Conservation (phyloP, 1,140 invertebrate species). For the Philopotamus ludificatus region DNA sequence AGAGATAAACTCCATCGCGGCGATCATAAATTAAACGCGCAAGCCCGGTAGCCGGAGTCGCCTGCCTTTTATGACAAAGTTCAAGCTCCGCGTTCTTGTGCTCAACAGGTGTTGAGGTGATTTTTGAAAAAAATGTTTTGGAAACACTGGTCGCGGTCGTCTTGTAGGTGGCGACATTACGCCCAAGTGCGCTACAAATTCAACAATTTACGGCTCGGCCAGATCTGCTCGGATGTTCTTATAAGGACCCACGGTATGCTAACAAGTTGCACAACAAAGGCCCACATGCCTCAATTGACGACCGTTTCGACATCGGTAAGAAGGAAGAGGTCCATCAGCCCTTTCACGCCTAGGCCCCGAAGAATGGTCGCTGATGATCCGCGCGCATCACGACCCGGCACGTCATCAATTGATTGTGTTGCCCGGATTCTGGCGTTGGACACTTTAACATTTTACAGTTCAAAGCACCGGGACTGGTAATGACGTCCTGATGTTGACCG, state of each 20-base stretch:
- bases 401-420: not conserved
- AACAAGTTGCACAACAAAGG: constrained; percentile 30
- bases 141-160: not conserved
- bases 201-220: constrained; percentile 25
- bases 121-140: not conserved
- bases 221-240: constrained; percentile 18
- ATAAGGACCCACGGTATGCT: constrained; percentile 26
- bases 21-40: not conserved
- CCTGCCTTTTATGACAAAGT: not conserved
- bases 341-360: constrained; percentile 6
- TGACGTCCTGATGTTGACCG: no score
- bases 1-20: not conserved
- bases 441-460: no score
- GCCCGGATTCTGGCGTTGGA: not conserved
- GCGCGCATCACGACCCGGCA: not conserved
- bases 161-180: constrained; percentile 11
- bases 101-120: not conserved
- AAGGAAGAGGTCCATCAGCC: not conserved
- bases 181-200: constrained; percentile 26
- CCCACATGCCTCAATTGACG: constrained; percentile 15
- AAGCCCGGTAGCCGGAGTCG: not conserved
- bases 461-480: no score
- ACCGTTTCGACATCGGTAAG: not conserved
- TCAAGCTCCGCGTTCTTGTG: not conserved
- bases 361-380: constrained; percentile 9